Conservation (phyloP, 2,797 vertebrate genomes). For the Atherinosoma microstoma region DNA sequence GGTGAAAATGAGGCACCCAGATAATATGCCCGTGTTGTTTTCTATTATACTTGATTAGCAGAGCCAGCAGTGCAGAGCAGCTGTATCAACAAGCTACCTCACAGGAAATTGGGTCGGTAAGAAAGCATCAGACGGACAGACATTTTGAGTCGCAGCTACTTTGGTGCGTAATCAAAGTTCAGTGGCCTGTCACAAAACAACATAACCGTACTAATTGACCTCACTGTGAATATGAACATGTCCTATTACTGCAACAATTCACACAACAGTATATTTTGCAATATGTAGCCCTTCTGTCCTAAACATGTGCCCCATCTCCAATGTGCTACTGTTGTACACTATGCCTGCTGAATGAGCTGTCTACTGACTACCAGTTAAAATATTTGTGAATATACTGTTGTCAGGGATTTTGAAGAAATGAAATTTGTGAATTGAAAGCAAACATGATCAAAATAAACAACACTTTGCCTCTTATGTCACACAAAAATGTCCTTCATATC, state of each 20-base stretch:
- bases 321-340: slow-evolving; percentile 3
- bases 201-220: slow-evolving; percentile 52
- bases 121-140: slow-evolving; percentile 33
- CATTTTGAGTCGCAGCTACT: slow-evolving; percentile 41
- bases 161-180: slow-evolving; percentile 36
- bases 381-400: not conserved
- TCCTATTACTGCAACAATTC: slow-evolving; percentile 30
- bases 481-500: not conserved
- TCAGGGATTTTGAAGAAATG: not conserved
- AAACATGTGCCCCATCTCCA: slow-evolving; percentile 17
- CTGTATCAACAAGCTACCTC: slow-evolving; percentile 22
- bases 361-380: not conserved
- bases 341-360: slow-evolving; percentile 5
- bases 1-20: slow-evolving; percentile 31
- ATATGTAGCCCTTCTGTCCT: slow-evolving; percentile 4
- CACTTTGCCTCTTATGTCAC: too few species aligned
- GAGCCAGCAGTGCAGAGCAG: slow-evolving; percentile 45
- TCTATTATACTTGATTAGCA: slow-evolving; percentile 51
- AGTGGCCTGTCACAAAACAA: slow-evolving; percentile 49
- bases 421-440: too few species aligned
- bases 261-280: not conserved
- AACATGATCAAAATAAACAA: too few species aligned
- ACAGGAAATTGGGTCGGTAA: slow-evolving; percentile 11
- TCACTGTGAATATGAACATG: slow-evolving; percentile 18
- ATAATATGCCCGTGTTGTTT: slow-evolving; percentile 39